Evolutionary conservation across 1,140 invertebrate species (phyloP).

Genomic region (Asobara japonica): DNA sequence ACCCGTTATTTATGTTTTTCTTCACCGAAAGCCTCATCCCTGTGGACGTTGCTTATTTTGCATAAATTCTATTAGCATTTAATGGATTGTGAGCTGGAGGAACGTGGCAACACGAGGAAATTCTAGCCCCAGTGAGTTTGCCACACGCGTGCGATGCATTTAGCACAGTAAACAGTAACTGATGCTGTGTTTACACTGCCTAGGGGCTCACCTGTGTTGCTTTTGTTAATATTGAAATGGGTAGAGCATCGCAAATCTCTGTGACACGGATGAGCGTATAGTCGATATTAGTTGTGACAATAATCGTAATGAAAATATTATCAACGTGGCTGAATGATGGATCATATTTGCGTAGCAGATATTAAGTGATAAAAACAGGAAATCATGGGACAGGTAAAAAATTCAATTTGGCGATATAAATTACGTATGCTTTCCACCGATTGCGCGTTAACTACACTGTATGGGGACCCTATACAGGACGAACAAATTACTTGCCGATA

Average conservation of each 20-base stretch:
- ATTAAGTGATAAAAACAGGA: no score
- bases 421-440: no score
- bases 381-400: no score
- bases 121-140: conserved; percentile 8
- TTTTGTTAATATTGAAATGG: conserved; percentile 32
- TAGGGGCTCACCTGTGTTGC: conserved; percentile 27
- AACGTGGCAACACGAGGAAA: neutral
- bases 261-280: neutral
- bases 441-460: no score
- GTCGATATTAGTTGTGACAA: conserved; percentile 3
- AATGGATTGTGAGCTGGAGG: conserved; percentile 17
- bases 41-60: conserved; percentile 21
- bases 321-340: neutral
- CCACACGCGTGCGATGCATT: conserved; percentile 27
- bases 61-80: conserved; percentile 25
- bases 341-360: neutral
- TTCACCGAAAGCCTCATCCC: conserved; percentile 18
- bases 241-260: neutral
- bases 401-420: no score
- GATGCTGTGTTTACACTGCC: conserved; percentile 26
- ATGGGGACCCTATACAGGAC: no score
- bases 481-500: no score
- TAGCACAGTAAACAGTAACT: conserved; percentile 27
- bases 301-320: conserved; percentile 18
- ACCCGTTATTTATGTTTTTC: neutral